These are phyloP conservation scores for Ischnus inquisitorius DNA, from an alignment of 2,888 invertebrate genomes.

Conservation along the genomic window DNA sequence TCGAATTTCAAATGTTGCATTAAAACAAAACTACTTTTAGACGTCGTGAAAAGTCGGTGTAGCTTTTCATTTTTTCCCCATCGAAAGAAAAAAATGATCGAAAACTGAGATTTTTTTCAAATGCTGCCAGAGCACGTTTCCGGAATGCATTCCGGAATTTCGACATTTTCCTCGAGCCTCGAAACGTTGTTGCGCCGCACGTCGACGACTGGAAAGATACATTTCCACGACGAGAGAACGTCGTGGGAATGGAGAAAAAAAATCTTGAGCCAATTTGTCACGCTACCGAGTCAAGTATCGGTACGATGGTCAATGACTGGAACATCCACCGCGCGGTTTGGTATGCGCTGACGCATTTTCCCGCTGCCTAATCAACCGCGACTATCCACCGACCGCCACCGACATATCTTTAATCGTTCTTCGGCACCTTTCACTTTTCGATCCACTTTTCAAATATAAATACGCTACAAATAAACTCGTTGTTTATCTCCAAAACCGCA, in stretches of 20 bases:
- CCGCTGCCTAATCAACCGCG: conserved; percentile 60
- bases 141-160: too few relatives aligned
- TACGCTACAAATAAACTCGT: not conserved
- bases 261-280: not conserved
- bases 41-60: too few relatives aligned
- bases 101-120: too few relatives aligned
- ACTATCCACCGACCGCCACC: conserved; percentile 32
- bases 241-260: not conserved
- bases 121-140: too few relatives aligned
- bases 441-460: conserved; percentile 19
- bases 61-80: not conserved
- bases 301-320: conserved; percentile 17
- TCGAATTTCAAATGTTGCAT: too few relatives aligned
- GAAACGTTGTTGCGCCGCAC: not conserved
- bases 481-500: not conserved
- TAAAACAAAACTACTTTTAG: too few relatives aligned
- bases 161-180: not conserved
- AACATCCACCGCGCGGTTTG: conserved; percentile 30
- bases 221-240: not conserved
- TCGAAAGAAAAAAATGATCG: too few relatives aligned
- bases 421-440: conserved; percentile 71
- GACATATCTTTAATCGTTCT: conserved; percentile 25
- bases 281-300: not conserved
- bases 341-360: conserved; percentile 53
- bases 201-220: not conserved